A percentile compares a stretch with the other conserved stretches of the same genome.
Evolutionary conservation across 2,888 invertebrate genomes (phyloP).

Genomic region (Agriopis leucophaearia): DNA sequence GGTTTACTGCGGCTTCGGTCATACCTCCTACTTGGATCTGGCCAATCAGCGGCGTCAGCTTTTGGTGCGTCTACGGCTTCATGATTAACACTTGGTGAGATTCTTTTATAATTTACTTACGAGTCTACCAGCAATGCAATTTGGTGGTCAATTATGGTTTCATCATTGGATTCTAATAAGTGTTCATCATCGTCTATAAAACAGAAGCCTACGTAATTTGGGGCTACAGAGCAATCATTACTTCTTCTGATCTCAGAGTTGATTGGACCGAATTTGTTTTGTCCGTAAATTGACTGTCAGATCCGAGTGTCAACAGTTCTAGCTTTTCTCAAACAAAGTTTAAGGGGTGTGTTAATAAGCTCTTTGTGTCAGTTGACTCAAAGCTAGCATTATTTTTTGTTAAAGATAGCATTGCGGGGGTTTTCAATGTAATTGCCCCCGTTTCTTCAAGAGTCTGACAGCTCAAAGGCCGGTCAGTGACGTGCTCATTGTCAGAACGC

Average conservation of each 20-base stretch:
- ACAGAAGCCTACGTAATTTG: constrained; percentile 56
- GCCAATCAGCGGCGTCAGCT: constrained; percentile 70
- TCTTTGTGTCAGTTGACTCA: constrained; percentile 75
- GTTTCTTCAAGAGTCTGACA: constrained; percentile 83
- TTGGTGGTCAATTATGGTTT: constrained; percentile 50
- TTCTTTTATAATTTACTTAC: constrained; percentile 61
- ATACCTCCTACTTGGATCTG: constrained; percentile 74
- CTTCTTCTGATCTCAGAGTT: constrained; percentile 48
- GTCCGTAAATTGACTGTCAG: constrained; percentile 47
- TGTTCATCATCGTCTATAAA: constrained; percentile 54
- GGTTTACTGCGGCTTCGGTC: constrained; percentile 76
- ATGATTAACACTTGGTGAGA: constrained; percentile 72
- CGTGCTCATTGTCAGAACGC: constrained; percentile 84
- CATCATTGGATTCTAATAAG: constrained; percentile 45
- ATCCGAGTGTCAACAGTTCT: constrained; percentile 42
- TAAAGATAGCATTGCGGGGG: constrained; percentile 80
- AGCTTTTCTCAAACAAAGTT: constrained; percentile 53
- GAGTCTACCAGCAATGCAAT: constrained; percentile 48
- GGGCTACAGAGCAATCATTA: constrained; percentile 45
- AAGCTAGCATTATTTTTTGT: constrained; percentile 81
- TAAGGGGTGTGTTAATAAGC: constrained; percentile 80
- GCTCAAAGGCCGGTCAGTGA: constrained; percentile 83
- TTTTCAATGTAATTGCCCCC: constrained; percentile 86
- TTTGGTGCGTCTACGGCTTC: constrained; percentile 67
- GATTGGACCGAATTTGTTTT: constrained; percentile 46